Evolutionary conservation across 2,888 invertebrate species (phyloP), one percentile per base, ranked within the genome.

Genomic region (Frankliniella intonsa): DNA sequence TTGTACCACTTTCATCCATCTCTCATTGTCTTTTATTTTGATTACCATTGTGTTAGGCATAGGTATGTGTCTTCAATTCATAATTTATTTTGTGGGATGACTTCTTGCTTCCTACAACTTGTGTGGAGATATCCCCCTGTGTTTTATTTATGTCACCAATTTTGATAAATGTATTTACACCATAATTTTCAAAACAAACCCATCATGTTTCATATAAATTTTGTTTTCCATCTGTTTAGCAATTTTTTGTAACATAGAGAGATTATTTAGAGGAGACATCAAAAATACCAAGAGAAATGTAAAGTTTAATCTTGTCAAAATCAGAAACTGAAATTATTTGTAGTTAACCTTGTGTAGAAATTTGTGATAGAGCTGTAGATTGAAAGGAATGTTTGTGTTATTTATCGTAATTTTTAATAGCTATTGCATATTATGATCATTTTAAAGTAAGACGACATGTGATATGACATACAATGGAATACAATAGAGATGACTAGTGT

Each of bases 351-450:
- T 76, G 8, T 8, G 10, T 8, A 76, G 69, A 25, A 9, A 9
- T 25, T 76, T 76, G 69, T 76, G 69, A 76, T 76, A 76, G 69
- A 25, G 69, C 14, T 55, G 55, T 38, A 38, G 55, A 76, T 25
- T 22, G 69, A 25, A 22, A 22, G 25, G 22, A 12, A 25, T 19
- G 12, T 12, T 76, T 76, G 69, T 76, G 69, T 76, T 76, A 76
- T 76, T 76, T 76, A 76, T 76, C 69, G 22, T 76, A 76, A 25
- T 76, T 76, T 76, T 76, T 76, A 76, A 76, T 76, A 14, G n/a
- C 0, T n/a, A n/a, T n/a, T 62, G 62, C 19, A 62, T 76, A 22
- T 76, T 38, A 38, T 38, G 38, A 38, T 2, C 38, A 38, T 38
- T 38, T 22, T 76, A 76, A 76, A 76, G 69, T 76, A 76, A 76